phyloP scores from a whole-genome alignment of 2,113 vertebrate genomes.

The Neolamprologus sp. region DNA sequence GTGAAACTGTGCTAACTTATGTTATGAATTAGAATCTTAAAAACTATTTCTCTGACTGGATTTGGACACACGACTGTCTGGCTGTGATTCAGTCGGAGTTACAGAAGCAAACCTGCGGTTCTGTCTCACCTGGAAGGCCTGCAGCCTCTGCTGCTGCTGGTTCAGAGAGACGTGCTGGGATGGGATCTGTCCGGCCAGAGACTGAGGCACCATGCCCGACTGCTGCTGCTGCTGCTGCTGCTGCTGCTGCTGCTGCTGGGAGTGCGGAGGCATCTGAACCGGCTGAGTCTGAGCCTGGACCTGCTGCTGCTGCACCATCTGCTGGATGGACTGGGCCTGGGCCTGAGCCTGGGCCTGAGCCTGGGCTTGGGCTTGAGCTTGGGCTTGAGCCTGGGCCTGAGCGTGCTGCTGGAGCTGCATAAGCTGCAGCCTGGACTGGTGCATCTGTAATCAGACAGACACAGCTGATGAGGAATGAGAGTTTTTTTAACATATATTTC shows the following conservation, averaged over 20 bases:
- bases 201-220: constrained; percentile 57
- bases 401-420: constrained; percentile 73
- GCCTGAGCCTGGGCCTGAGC: constrained; percentile 74
- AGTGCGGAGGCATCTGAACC: constrained; percentile 62
- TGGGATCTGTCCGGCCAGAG: constrained; percentile 57
- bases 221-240: constrained; percentile 61
- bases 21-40: neutral
- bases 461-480: neutral
- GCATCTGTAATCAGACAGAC: constrained; percentile 57
- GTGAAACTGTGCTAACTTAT: neutral
- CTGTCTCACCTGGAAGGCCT: constrained; percentile 62
- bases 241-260: constrained; percentile 57
- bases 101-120: neutral
- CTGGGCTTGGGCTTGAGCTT: constrained; percentile 51
- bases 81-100: neutral
- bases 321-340: constrained; percentile 76
- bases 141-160: constrained; percentile 61
- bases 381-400: constrained; percentile 67
- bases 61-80: neutral
- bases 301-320: constrained; percentile 69
- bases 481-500: too few relatives aligned
- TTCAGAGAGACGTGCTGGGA: constrained; percentile 60
- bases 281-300: constrained; percentile 75
- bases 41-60: neutral
- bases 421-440: constrained; percentile 60